Evolutionary conservation across 2,888 invertebrate species (phyloP).

Genomic region (Andrena bucephala): DNA sequence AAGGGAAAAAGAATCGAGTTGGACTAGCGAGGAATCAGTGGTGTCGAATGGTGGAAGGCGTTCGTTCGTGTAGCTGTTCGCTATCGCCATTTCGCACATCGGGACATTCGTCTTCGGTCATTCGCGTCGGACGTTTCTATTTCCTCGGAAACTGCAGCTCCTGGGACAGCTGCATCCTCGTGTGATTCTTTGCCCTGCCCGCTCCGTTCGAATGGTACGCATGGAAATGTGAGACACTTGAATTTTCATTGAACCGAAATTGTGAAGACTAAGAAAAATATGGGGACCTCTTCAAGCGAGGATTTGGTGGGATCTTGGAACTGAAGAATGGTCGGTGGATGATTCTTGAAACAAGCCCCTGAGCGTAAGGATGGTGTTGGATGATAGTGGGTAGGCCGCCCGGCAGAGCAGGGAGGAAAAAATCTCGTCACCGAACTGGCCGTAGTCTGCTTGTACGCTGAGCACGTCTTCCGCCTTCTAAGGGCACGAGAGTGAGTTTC

Average conservation of each 20-base stretch:
- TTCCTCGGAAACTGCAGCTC: conserved; percentile 27
- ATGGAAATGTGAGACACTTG: not conserved
- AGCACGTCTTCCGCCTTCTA: conserved; percentile 49
- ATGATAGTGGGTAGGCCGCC: not conserved
- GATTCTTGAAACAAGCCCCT: not conserved
- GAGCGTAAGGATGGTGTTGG: not conserved
- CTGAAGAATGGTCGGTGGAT: conserved; percentile 3
- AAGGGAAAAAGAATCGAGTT: conserved; percentile 46
- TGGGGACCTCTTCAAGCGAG: not conserved
- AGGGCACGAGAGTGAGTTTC: conserved; percentile 36
- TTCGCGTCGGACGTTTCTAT: conserved; percentile 44
- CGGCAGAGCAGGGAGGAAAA: not conserved
- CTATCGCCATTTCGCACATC: conserved; percentile 31
- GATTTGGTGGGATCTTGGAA: not conserved
- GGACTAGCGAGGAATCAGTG: conserved; percentile 36
- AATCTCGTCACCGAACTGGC: conserved; percentile 37
- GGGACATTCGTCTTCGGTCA: conserved; percentile 39
- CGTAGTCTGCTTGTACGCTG: conserved; percentile 33
- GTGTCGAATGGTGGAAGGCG: conserved; percentile 31
- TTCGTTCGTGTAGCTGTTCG: conserved; percentile 10
- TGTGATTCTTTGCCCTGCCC: not conserved
- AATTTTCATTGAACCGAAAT: not conserved
- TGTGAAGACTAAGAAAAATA: not conserved
- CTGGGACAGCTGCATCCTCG: not conserved
- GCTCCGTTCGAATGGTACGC: not conserved